Conservation (phyloP, 2,113 vertebrate species). For the Spilogale gracilis region DNA sequence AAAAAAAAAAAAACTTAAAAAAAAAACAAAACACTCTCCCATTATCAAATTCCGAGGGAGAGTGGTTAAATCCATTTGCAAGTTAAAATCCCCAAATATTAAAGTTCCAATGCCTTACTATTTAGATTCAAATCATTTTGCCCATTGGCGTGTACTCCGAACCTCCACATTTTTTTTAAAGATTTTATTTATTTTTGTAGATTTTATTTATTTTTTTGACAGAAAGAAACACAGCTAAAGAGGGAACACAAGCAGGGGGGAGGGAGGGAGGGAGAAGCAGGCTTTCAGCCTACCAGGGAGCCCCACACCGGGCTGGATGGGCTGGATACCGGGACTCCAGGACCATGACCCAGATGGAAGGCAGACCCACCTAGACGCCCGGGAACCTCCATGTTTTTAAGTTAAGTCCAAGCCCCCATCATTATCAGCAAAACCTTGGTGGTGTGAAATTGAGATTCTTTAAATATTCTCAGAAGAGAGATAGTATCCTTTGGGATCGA, state of each 20-base stretch:
- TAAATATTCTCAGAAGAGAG: not conserved
- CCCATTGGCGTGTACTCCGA: not conserved
- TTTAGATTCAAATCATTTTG: not conserved
- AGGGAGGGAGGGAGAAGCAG: too few relatives aligned
- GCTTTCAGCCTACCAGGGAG: too few relatives aligned
- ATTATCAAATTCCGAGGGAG: not conserved
- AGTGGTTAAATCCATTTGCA: not conserved
- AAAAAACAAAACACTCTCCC: not conserved
- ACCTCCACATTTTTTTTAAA: not conserved
- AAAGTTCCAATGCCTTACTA: not conserved
- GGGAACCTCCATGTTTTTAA: not conserved
- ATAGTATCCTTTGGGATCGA: not conserved
- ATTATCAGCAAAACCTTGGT: not conserved
- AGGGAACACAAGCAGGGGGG: too few relatives aligned
- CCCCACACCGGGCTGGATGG: too few relatives aligned
- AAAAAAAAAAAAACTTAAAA: too few relatives aligned
- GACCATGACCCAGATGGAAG: too few relatives aligned
- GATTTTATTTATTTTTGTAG: too few relatives aligned
- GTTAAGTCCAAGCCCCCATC: not conserved
- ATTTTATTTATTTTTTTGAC: too few relatives aligned
- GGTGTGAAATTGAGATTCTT: accelerated
- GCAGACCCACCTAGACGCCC: too few relatives aligned
- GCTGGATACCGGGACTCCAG: too few relatives aligned
- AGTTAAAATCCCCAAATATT: not conserved
- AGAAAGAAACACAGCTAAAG: too few relatives aligned